Evolutionary conservation across 1,140 invertebrate species (phyloP).

Genomic region (Solenopsis fugax): DNA sequence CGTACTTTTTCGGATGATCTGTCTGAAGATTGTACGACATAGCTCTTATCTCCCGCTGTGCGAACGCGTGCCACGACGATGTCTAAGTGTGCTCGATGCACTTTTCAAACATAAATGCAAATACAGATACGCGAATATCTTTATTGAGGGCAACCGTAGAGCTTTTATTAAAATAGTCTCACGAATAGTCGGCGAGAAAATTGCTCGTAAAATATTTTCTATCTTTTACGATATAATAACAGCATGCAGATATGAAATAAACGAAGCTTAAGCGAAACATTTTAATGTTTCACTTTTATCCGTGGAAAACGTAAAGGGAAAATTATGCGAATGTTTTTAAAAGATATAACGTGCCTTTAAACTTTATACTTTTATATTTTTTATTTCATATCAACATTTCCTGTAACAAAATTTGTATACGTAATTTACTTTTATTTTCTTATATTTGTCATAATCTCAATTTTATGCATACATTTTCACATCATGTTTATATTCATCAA

Average conservation of each 20-base stretch:
- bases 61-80: not conserved
- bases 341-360: not conserved
- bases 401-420: not conserved
- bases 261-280: not conserved
- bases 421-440: not conserved
- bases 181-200: not conserved
- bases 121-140: constrained; percentile 16
- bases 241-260: not conserved
- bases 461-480: not conserved
- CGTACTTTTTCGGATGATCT: constrained; percentile 62
- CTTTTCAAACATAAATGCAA: not conserved
- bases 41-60: constrained; percentile 53
- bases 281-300: not conserved
- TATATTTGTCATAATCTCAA: not conserved
- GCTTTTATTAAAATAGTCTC: constrained; percentile 16
- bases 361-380: too few species aligned
- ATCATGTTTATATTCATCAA: not conserved
- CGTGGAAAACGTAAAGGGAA: not conserved
- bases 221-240: constrained; percentile 4
- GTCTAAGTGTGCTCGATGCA: not conserved
- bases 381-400: not conserved
- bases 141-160: not conserved
- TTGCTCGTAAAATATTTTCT: not conserved
- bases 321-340: not conserved
- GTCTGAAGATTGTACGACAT: constrained; percentile 53